phyloP scores from a whole-genome alignment of 2,113 vertebrate genomes.

The Rhinoptilus africanus region DNA sequence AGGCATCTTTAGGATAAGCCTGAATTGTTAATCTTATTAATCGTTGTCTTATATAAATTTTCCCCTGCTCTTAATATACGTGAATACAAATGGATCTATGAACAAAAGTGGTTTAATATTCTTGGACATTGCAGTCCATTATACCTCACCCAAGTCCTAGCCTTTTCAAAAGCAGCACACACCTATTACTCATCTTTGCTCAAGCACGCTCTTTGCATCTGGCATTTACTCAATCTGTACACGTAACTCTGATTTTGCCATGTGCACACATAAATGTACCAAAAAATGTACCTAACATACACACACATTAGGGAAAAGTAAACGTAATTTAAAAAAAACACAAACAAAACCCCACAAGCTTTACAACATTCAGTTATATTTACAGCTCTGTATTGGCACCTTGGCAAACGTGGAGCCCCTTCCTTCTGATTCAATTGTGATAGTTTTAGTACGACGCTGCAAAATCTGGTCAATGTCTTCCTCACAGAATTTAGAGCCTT shows the following conservation, averaged over 20 bases:
- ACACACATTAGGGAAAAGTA: background rate
- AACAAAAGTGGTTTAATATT: background rate
- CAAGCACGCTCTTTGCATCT: background rate
- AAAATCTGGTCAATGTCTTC: constrained; percentile 98
- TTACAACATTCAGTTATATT: background rate
- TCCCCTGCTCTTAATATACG: too few species aligned
- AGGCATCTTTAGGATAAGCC: background rate
- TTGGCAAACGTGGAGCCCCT: constrained; percentile 97
- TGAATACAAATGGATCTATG: background rate
- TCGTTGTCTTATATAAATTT: background rate
- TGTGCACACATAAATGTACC: accelerated
- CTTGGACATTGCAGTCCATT: background rate
- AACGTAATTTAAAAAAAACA: background rate
- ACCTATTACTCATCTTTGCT: background rate
- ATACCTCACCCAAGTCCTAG: background rate
- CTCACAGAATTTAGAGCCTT: constrained; percentile 98
- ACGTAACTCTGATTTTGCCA: background rate
- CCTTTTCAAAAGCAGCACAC: background rate
- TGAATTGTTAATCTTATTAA: background rate
- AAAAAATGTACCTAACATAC: background rate
- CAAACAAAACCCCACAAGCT: background rate
- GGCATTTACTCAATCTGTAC: background rate
- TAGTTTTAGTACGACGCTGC: constrained; percentile 95
- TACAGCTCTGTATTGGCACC: constrained; percentile 67
- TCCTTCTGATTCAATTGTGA: constrained; percentile 97